These are phyloP conservation scores for Brachyrhaphis roseni DNA, from an alignment of 2,797 vertebrate genomes.

Conservation along the genomic window DNA sequence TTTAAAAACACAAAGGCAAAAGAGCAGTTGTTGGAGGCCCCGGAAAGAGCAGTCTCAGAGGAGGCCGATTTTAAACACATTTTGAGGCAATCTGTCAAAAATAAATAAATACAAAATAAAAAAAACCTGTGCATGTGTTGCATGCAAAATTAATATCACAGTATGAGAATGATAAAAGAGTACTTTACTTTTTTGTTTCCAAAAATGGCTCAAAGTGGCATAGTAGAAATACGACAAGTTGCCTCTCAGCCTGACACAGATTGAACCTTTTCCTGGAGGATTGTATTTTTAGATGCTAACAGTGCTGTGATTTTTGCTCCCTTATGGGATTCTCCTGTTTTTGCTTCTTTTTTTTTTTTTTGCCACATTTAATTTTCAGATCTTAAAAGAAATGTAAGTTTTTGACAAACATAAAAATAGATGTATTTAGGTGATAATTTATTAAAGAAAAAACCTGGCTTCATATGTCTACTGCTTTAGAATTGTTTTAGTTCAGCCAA, in stretches of 20 bases:
- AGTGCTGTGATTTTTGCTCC: neutral
- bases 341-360: neutral
- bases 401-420: no score
- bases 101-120: constrained; percentile 1
- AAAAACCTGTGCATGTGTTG: neutral
- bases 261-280: neutral
- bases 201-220: constrained; percentile 6
- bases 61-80: neutral
- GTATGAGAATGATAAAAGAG: constrained; percentile 27
- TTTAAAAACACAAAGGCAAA: constrained; percentile 65
- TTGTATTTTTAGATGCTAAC: neutral
- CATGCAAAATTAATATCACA: constrained; percentile 26
- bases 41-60: constrained; percentile 11
- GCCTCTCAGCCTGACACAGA: neutral
- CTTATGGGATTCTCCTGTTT: neutral
- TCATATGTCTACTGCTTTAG: neutral
- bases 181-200: constrained; percentile 27
- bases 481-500: neutral
- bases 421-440: neutral
- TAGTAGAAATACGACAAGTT: constrained; percentile 29
- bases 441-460: neutral
- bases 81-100: neutral
- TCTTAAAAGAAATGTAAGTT: neutral
- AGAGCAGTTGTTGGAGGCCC: constrained; percentile 50
- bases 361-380: neutral